Evolutionary conservation across 1,140 invertebrate genomes (phyloP).

Genomic region (Aphidius gifuensis): DNA sequence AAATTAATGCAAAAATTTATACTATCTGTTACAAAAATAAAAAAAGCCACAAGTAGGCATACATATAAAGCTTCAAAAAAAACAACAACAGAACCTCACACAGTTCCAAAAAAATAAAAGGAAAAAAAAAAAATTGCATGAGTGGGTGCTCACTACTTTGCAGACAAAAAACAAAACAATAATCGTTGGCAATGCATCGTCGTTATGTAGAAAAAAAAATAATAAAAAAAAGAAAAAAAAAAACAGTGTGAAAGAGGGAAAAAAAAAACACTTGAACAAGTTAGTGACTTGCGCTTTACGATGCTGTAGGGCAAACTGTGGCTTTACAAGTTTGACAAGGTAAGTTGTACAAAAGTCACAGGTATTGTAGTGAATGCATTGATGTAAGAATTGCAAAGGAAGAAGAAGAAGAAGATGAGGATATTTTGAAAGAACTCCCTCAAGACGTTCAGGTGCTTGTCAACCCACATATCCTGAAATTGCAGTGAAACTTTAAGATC

Average conservation of each 20-base stretch:
- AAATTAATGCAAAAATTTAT: too few relatives aligned
- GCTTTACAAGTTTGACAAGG: conserved; percentile 10
- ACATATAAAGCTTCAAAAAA: too few relatives aligned
- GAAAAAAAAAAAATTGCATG: too few relatives aligned
- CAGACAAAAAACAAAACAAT: too few relatives aligned
- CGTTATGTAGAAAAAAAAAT: not conserved
- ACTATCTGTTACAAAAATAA: too few relatives aligned
- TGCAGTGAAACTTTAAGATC: conserved; percentile 3
- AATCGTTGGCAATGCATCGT: too few relatives aligned
- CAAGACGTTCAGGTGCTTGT: not conserved
- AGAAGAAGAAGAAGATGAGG: not conserved
- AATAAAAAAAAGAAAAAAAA: not conserved
- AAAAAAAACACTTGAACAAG: not conserved
- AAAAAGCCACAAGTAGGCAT: too few relatives aligned
- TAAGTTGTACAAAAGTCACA: conserved; percentile 4
- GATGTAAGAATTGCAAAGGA: not conserved
- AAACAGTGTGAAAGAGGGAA: not conserved
- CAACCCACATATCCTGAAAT: conserved; percentile 6
- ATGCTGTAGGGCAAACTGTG: conserved; percentile 3
- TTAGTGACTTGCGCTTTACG: conserved; percentile 13
- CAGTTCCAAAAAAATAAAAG: too few relatives aligned
- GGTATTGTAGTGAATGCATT: too few relatives aligned
- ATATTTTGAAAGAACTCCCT: conserved; percentile 3
- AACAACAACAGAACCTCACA: too few relatives aligned
- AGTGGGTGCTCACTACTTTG: too few relatives aligned